Base-by-base conservation (phyloP, 2,797 vertebrate species). In the Enteromius argenteus region DNA sequence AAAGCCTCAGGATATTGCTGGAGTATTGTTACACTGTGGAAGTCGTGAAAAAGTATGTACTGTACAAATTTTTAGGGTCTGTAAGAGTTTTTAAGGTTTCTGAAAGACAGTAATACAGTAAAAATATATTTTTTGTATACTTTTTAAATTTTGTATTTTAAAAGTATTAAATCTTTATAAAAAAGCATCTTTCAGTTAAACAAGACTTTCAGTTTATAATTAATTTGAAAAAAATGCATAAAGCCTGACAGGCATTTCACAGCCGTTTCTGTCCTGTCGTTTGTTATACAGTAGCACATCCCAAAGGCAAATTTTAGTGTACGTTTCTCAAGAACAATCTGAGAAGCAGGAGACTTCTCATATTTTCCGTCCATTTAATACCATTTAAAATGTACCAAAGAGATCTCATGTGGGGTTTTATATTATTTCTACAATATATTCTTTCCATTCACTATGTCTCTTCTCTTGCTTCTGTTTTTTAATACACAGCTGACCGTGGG, bases 401-500 rank as follows among this genome's bases (percentile, higher is more conserved):
- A 53, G 2, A 53, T 73, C 27, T 13, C 30, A 21, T 21, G 49
- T 21, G 17, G 27, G 17, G 32, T 49, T 13, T 6, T 7, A 19
- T 46, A 46, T 49, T 32, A 49, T 10, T 46, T 19, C 21, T 17
- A 8, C 3, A 46, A 58, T 1, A 51, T 42, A 10, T 30, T 64
- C 7, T 9, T 11, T 56, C 37, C 13, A 11, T 35, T 60, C 21
- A 74, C 13, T 74, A 21, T 1, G 10, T 37, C 27, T 37, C 30
- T 35, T 17, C 27, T 23, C 62, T 35, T 9, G 32, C 15, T 64
- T 64, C 15, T 39, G 10, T 64, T 62, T n/a, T 15, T 10, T 35
- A 5, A 8, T n/a, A 4, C 51, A 0, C 93, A 99, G 98, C 94
- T 99, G 81, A 98, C 97, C 0, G 93, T 99, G 17, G 98, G 98